A percentile compares a stretch with the other conserved stretches of the same genome.
phyloP scores from a whole-genome alignment of 2,113 vertebrate genomes.

The Alexandromys fortis region DNA sequence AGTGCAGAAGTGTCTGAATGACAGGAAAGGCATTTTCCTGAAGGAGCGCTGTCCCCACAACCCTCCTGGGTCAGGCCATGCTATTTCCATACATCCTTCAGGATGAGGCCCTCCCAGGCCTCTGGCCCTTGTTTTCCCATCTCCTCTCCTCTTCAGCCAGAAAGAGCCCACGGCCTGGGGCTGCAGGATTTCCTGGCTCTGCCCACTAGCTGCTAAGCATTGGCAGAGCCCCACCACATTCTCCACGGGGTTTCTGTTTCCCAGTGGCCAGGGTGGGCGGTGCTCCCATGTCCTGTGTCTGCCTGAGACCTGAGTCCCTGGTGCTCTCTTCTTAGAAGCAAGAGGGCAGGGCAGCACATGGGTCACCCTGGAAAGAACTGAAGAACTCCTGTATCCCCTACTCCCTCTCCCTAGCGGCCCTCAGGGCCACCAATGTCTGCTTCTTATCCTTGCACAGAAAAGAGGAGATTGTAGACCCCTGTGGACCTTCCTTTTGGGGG shows the following conservation, averaged over 20 bases:
- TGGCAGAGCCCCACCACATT: neutral
- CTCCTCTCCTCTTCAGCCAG: neutral
- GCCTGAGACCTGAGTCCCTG: neutral
- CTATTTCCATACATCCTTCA: slow-evolving; percentile 76
- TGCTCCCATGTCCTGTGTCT: neutral
- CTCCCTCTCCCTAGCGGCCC: accelerated
- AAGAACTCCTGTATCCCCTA: neutral
- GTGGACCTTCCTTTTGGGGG: neutral
- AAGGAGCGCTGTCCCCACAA: neutral
- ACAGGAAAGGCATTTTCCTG: slow-evolving; percentile 71
- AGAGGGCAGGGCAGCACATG: neutral
- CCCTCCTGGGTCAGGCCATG: neutral
- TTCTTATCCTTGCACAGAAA: neutral
- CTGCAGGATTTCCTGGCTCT: slow-evolving; percentile 70
- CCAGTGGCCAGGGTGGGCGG: neutral
- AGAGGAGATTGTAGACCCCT: neutral
- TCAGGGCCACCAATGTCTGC: neutral
- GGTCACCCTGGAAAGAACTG: neutral
- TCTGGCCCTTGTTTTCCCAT: slow-evolving; percentile 65
- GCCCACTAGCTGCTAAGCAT: neutral
- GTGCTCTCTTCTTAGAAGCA: neutral
- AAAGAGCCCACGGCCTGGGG: neutral
- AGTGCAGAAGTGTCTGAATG: neutral
- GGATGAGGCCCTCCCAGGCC: slow-evolving; percentile 29
- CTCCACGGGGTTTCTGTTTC: neutral